Evolutionary conservation across 2,113 vertebrate species (phyloP), one percentile per base, ranked within the genome.

Genomic region (Oophaga pumilio): DNA sequence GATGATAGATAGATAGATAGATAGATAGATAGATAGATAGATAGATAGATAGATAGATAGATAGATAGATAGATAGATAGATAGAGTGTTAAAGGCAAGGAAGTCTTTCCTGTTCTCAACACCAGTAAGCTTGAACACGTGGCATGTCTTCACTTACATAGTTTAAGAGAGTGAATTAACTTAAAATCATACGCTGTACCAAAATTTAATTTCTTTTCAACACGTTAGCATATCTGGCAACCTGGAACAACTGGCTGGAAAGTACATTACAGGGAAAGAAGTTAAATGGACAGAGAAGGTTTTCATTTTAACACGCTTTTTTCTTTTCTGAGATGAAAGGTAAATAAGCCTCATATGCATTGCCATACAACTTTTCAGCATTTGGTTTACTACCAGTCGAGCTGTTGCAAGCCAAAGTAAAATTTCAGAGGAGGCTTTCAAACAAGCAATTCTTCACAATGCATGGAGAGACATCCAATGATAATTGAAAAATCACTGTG

Each of bases 91-190:
- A 4, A 43, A 43, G 33, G 33, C 33, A 43, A 43, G 33, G 33
- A 43, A 43, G 33, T 5, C 33, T 43, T 43, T 43, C 33, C 53
- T 11, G 8, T 69, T 13, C 74, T 87, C n/a, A 82, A 78, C 6
- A 60, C 52, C 28, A 82, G 49, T 33, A 14, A 79, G 49, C 28
- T 50, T 79, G 85, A 86, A 83, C 68, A 53, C 76, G 68, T 76
- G 56, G 60, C 33, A 56, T 82, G 86, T 87, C 79, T 69, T 82
- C 59, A 56, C 24, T 82, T 15, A 76, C 66, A 88, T 76, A n/a
- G 22, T 87, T 87, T 87, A 87, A 74, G 82, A 82, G 79, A 87
- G 79, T 83, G 80, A 88, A 53, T 83, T 88, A 88, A 71, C 71
- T 88, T 53, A 76, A 64, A 83, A 88, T 88, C 80, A 76, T 69